Percentiles rank a stretch among this genome's conserved stretches.
Conservation (phyloP, 2,888 invertebrate genomes). For the Cephalotes varians region DNA sequence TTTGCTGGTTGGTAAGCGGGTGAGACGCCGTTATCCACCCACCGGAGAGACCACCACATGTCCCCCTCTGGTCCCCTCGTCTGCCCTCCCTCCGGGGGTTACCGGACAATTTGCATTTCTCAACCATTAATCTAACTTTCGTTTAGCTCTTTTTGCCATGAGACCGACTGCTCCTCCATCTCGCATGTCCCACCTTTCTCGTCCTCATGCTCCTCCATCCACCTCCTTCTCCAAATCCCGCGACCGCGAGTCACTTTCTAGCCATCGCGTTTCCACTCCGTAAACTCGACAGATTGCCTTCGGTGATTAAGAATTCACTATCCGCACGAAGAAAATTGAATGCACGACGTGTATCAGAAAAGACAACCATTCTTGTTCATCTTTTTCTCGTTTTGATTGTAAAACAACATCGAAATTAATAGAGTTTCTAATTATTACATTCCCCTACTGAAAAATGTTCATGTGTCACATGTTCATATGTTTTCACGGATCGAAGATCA, state of each 20-base stretch:
- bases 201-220: conserved; percentile 39
- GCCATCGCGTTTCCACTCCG: conserved; percentile 33
- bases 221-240: conserved; percentile 26
- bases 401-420: conserved; percentile 8
- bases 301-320: conserved; percentile 38
- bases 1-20: conserved; percentile 78
- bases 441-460: too few species aligned
- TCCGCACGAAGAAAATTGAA: conserved; percentile 24
- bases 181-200: conserved; percentile 48
- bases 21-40: conserved; percentile 78
- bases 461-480: too few species aligned
- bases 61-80: conserved; percentile 50
- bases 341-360: not conserved
- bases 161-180: conserved; percentile 60
- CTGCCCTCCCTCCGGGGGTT: conserved; percentile 64
- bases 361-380: not conserved
- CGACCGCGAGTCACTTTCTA: conserved; percentile 47
- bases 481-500: not conserved
- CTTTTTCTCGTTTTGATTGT: not conserved
- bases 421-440: not conserved
- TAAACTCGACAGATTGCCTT: conserved; percentile 55
- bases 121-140: conserved; percentile 85
- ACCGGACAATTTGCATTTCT: conserved; percentile 84
- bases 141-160: conserved; percentile 73
- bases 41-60: conserved; percentile 54